phyloP scores from a whole-genome alignment of 2,113 vertebrate species.

The Parus major region DNA sequence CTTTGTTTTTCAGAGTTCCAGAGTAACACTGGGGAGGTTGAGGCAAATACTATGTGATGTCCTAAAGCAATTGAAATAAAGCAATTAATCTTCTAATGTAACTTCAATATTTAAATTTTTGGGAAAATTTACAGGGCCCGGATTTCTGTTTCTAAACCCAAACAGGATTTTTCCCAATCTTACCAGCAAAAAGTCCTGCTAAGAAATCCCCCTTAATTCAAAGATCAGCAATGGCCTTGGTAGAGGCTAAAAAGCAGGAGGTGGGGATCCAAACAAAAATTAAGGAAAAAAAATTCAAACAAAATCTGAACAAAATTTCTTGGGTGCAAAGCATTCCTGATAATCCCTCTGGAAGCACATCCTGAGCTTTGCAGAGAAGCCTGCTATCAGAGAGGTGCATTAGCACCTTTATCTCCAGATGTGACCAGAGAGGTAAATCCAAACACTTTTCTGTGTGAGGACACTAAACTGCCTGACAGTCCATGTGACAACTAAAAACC shows the following conservation, averaged over 20 bases:
- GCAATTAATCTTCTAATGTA: not conserved
- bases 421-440: not conserved
- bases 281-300: not conserved
- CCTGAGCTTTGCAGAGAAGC: fast-evolving
- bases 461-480: not conserved
- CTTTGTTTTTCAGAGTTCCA: not conserved
- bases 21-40: fast-evolving
- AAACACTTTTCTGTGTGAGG: not conserved
- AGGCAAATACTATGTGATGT: not conserved
- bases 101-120: not conserved
- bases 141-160: not conserved
- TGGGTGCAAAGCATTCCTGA: not conserved
- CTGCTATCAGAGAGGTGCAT: not conserved
- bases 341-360: not conserved
- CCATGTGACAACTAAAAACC: not conserved
- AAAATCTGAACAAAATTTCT: not conserved
- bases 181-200: not conserved
- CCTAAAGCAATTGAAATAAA: not conserved
- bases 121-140: not conserved
- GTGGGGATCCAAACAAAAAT: not conserved
- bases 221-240: fast-evolving
- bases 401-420: not conserved
- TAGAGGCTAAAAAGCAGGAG: not conserved
- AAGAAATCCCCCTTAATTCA: not conserved
- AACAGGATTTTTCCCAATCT: not conserved